Base-by-base conservation (phyloP, 2,888 invertebrate genomes). In the Phalera bucephala region DNA sequence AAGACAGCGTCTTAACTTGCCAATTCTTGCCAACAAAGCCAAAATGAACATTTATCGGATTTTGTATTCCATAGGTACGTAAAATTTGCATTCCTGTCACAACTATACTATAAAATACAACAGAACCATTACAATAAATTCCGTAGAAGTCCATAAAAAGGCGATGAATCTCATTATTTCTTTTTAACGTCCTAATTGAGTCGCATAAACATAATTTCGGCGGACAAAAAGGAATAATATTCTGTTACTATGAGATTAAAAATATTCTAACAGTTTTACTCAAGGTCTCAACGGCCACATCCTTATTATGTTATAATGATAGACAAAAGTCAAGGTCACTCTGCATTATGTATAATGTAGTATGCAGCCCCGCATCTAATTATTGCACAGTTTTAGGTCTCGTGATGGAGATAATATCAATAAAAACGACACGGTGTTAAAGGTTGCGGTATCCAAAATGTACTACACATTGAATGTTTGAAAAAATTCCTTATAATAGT, bases 291-390 rank as follows among this genome's bases (percentile, higher is more conserved):
- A 6, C n/a, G 28, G 35, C 34, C 21, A 38, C 37, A 56, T 53
- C 47, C 53, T 51, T 57, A 40, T 50, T 37, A 45, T 28, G 20
- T 21, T 32, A 14, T 41, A 46, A 57, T 43, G 25, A 36, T 41
- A 33, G 36, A 33, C 37, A 50, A 37, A 52, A 39, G 36, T 56
- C 55, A 56, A 42, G 55, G 57, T 1, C 13, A 22, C 3, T 10
- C 30, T 35, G 23, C n/a, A n/a, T n/a, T n/a, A n/a, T n/a, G n/a
- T n/a, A n/a, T n/a, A n/a, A 42, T 43, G 12, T 1, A 39, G 14
- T 45, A 52, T 42, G 32, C 40, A 28, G 37, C 19, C 34, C 36
- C 13, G 12, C 28, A 25, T 4, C 9, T 27, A 32, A 38, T 48
- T 40, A 52, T 40, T 32, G 22, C 20, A 9, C 29, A 33, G 35